Conservation (phyloP, 1,140 invertebrate species). For the Drosophila nigrodunni region DNA sequence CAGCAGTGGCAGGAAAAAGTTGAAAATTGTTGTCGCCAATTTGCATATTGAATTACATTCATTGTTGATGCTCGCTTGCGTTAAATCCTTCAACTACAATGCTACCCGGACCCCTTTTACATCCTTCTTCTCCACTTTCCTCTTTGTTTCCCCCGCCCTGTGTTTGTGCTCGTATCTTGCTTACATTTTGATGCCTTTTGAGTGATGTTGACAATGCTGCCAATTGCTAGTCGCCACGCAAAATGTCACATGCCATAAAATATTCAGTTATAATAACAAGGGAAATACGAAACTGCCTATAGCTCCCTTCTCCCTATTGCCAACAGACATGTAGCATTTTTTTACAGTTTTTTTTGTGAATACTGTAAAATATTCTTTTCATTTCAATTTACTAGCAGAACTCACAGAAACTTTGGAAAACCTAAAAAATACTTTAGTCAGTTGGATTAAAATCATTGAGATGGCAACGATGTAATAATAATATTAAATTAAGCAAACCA, state of each 20-base stretch:
- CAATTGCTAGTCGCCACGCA: constrained; percentile 69
- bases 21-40: constrained; percentile 70
- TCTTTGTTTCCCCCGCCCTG: constrained; percentile 6
- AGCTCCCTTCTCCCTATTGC: not conserved
- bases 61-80: constrained; percentile 70
- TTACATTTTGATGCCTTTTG: constrained; percentile 61
- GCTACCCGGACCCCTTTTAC: not conserved
- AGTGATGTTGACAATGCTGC: constrained; percentile 57
- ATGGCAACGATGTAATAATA: no score
- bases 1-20: constrained; percentile 53
- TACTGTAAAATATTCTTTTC: constrained; percentile 25
- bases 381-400: constrained; percentile 29
- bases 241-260: constrained; percentile 63
- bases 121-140: not conserved
- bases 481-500: no score
- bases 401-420: constrained; percentile 13
- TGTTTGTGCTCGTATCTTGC: constrained; percentile 28
- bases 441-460: no score
- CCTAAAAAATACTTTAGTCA: no score
- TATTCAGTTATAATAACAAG: constrained; percentile 66
- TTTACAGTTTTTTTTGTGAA: constrained; percentile 15
- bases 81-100: constrained; percentile 43
- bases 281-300: constrained; percentile 8
- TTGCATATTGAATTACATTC: constrained; percentile 82
- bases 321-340: not conserved